A percentile compares a stretch with the other conserved stretches of the same genome.
These are phyloP conservation scores for Polydrusus pterygomalis DNA, from an alignment of 2,888 invertebrate genomes.

Conservation along the genomic window DNA sequence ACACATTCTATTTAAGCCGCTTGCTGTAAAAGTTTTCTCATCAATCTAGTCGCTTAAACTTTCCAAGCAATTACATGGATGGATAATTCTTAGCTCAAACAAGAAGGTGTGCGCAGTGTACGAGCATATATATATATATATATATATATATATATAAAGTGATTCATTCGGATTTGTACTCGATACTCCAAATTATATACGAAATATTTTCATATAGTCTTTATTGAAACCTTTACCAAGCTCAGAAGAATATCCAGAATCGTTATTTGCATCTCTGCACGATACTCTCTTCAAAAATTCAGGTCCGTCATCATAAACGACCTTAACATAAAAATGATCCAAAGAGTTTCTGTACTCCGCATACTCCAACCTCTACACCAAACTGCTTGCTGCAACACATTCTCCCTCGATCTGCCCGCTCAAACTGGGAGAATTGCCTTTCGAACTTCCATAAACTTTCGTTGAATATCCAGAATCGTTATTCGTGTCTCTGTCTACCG, in stretches of 20 bases:
- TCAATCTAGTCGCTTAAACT: neutral
- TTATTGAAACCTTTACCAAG: neutral
- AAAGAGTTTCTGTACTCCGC: neutral
- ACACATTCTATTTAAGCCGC: no score
- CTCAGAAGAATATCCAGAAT: neutral
- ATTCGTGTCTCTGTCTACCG: conserved; percentile 79
- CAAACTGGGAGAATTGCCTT: conserved; percentile 85
- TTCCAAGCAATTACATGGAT: neutral
- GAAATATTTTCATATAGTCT: neutral
- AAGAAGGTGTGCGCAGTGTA: no score
- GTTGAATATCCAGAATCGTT: conserved; percentile 92
- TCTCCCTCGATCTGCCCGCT: conserved; percentile 74
- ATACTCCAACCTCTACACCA: conserved; percentile 71
- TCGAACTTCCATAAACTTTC: conserved; percentile 85
- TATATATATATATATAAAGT: no score
- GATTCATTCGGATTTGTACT: no score
- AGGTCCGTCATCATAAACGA: no score
- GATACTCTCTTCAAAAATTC: neutral
- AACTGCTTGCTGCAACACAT: conserved; percentile 78
- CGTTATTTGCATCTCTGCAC: neutral
- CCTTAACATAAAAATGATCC: no score
- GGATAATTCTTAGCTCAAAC: neutral
- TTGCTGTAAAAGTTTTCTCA: neutral
- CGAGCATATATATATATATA: no score
- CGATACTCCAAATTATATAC: no score